A percentile compares a stretch with the other conserved stretches of the same genome.
Conservation (phyloP, 2,888 invertebrate species). For the Xanthorhoe spadicearia region DNA sequence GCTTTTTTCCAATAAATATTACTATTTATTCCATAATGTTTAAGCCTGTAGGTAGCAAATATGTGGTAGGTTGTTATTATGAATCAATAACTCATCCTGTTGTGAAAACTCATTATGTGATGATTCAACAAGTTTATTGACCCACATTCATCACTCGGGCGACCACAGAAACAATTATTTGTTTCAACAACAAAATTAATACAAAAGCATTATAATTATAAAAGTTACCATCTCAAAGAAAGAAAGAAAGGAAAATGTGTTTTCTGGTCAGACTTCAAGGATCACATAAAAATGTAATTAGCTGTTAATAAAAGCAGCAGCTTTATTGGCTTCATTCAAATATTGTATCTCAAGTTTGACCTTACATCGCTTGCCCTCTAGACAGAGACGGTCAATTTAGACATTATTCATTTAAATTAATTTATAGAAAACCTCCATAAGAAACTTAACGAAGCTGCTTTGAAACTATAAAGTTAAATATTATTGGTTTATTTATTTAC, state of each 20-base stretch:
- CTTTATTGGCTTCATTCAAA: background rate
- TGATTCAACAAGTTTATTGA: background rate
- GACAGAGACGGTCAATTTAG: slow-evolving; percentile 8
- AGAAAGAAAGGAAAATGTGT: too few species aligned
- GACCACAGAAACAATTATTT: background rate
- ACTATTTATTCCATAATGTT: too few species aligned
- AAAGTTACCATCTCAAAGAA: too few species aligned
- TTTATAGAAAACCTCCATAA: slow-evolving; percentile 1
- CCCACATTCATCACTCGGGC: background rate
- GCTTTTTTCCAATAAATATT: too few species aligned
- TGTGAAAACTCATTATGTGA: background rate
- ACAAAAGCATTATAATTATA: background rate
- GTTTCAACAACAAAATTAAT: background rate
- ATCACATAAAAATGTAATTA: too few species aligned
- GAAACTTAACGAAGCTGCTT: background rate
- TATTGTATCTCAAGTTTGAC: background rate
- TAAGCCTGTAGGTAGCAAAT: too few species aligned
- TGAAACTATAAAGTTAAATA: background rate
- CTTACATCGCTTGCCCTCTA: slow-evolving; percentile 9
- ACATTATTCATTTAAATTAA: slow-evolving; percentile 3
- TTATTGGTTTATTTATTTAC: background rate
- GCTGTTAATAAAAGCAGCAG: too few species aligned
- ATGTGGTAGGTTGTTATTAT: background rate
- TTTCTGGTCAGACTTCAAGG: too few species aligned
- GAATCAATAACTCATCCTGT: background rate